Evolutionary conservation across 2,797 vertebrate genomes (phyloP).

Genomic region (Chrysocyon brachyurus): DNA sequence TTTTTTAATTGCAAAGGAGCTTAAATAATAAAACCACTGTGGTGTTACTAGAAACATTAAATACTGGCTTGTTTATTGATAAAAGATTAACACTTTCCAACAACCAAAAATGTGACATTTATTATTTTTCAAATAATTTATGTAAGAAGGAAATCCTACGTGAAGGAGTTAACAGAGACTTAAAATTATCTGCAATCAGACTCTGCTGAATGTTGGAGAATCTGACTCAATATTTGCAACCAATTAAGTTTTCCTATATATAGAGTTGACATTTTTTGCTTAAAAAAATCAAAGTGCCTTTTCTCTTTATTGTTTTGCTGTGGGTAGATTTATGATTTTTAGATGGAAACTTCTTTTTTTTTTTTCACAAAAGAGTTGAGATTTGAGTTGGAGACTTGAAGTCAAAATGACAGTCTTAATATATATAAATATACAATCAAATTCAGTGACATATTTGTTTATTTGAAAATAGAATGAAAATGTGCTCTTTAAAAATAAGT

Average conservation of each 20-base stretch:
- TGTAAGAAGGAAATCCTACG: background rate
- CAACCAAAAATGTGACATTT: background rate
- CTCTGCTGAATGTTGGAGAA: slow-evolving; percentile 34
- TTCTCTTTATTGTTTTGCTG: slow-evolving; percentile 69
- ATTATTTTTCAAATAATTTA: background rate
- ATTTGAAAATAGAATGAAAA: slow-evolving; percentile 68
- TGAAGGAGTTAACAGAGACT: slow-evolving; percentile 51
- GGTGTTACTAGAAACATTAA: background rate
- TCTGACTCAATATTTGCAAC: slow-evolving; percentile 76
- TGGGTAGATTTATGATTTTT: slow-evolving; percentile 66
- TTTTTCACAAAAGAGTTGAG: slow-evolving; percentile 10
- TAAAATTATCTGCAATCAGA: slow-evolving; percentile 45
- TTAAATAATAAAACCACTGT: background rate
- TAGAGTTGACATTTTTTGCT: slow-evolving; percentile 64
- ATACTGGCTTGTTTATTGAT: background rate
- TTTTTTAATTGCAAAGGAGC: background rate
- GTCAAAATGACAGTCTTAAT: slow-evolving; percentile 62
- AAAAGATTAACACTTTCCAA: slow-evolving; percentile 23
- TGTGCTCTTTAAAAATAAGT: background rate
- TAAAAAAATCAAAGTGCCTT: slow-evolving; percentile 65
- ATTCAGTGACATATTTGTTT: slow-evolving; percentile 62
- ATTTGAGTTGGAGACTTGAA: slow-evolving; percentile 69
- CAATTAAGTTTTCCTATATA: slow-evolving; percentile 78
- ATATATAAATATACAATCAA: slow-evolving; percentile 29
- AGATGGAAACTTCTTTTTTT: slow-evolving; percentile 10